phyloP scores from a whole-genome alignment of 2,113 vertebrate species.

The Rutilus rutilus region DNA sequence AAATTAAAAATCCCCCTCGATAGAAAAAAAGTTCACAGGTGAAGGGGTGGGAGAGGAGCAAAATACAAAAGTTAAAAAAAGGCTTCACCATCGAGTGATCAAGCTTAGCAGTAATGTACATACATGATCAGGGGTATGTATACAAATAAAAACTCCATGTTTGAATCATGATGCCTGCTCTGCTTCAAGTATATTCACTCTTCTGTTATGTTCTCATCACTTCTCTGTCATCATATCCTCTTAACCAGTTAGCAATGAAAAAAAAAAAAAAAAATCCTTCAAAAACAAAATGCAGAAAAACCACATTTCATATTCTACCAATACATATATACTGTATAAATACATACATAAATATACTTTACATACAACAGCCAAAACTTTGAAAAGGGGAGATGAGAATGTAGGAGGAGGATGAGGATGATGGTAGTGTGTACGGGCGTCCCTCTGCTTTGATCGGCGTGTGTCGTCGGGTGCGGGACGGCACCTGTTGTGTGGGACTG shows the following conservation, averaged over 20 bases:
- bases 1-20: conserved; percentile 70
- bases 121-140: conserved; percentile 73
- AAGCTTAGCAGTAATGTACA: conserved; percentile 72
- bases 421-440: conserved; percentile 65
- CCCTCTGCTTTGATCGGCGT: conserved; percentile 62
- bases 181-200: conserved; percentile 80
- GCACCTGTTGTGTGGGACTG: conserved; percentile 29
- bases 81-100: conserved; percentile 75
- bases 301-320: conserved; percentile 82
- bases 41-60: conserved; percentile 58
- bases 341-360: conserved; percentile 87
- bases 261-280: conserved; percentile 68
- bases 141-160: conserved; percentile 76
- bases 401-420: conserved; percentile 66
- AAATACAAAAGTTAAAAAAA: conserved; percentile 77
- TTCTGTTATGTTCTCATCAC: conserved; percentile 67
- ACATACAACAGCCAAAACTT: conserved; percentile 84
- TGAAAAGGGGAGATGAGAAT: conserved; percentile 80
- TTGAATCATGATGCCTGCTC: conserved; percentile 71
- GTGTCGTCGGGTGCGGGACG: conserved; percentile 37
- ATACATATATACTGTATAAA: conserved; percentile 87
- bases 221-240: conserved; percentile 63
- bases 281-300: conserved; percentile 76
- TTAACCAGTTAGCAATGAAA: conserved; percentile 68
- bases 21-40: conserved; percentile 72